phyloP scores from a whole-genome alignment of 1,140 invertebrate species.

The Apis florea region DNA sequence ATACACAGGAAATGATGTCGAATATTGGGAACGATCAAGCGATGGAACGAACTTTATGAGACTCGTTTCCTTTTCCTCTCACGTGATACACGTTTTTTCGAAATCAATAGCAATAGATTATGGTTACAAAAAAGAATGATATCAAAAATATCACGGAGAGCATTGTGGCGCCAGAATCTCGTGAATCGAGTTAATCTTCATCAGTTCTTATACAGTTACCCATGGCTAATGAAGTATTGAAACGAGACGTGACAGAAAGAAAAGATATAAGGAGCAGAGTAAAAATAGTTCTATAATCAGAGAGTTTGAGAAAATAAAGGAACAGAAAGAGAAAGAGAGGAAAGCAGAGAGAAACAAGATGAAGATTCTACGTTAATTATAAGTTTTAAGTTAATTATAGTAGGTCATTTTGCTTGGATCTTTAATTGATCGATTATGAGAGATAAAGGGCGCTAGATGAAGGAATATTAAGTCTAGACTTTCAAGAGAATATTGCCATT shows the following conservation, averaged over 20 bases:
- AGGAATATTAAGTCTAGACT: conserved; percentile 21
- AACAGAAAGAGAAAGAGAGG: not conserved
- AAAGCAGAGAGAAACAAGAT: too few species aligned
- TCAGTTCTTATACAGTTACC: conserved; percentile 10
- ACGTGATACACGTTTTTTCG: not conserved
- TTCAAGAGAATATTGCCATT: not conserved
- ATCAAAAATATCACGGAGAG: not conserved
- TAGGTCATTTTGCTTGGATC: not conserved
- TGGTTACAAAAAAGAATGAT: not conserved
- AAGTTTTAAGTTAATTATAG: conserved; percentile 12
- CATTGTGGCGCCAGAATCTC: too few species aligned
- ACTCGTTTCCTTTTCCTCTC: not conserved
- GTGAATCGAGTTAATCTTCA: conserved; percentile 30
- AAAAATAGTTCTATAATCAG: too few species aligned
- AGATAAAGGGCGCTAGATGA: not conserved
- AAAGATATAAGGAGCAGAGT: too few species aligned
- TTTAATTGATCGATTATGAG: conserved; percentile 18
- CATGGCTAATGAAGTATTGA: conserved; percentile 31
- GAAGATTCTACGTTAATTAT: not conserved
- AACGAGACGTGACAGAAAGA: too few species aligned
- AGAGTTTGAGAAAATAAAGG: not conserved
- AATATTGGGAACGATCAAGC: not conserved
- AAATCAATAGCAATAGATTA: not conserved
- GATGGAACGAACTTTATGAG: not conserved
- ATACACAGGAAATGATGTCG: too few species aligned